Evolutionary conservation across 2,888 invertebrate genomes (phyloP), one percentile per base, ranked within the genome.

Genomic region (Euclidia mi): DNA sequence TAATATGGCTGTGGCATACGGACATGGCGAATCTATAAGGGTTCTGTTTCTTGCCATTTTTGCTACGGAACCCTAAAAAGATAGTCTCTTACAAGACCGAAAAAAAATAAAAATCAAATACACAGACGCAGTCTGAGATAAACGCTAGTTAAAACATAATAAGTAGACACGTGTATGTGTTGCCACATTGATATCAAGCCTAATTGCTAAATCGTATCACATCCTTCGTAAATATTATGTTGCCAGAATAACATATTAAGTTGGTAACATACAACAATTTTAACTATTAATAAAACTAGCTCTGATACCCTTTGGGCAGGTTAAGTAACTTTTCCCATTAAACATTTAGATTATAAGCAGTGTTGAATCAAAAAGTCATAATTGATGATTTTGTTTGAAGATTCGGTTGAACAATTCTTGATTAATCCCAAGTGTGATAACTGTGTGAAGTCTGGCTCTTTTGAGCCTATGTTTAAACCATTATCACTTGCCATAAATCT

Each of bases 151-250:
- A 32, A 18, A 11, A 9, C 3, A 3, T 32, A 18, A 43, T 18
- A 17, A 43, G 11, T 18, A 9, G 18, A 18, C 43, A 14, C 12
- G 32, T 18, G 32, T 12, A n/a, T 29, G 32, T 11, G 18, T 43
- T 32, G 10, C 10, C 32, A 43, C 32, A 32, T 43, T 17, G 32
- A 43, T 32, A 17, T 42, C 11, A 11, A 12, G 11, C 6, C 32
- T 32, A 32, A 32, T 43, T 43, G 15, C n/a, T 7, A 12, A 32
- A 43, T 43, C 18, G 32, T 43, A 17, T 43, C 31, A 32, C 18
- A 43, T 18, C 15, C 43, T 43, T 10, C 18, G 32, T 43, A 43
- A 43, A 43, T 42, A 42, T 17, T 1, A 11, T 42, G 42, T 31
- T n/a, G 18, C 10, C 11, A 25, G 45, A 45, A 45, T 45, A 45